These are phyloP conservation scores for Halichoeres trimaculatus DNA, from an alignment of 2,113 vertebrate genomes.

Conservation along the genomic window DNA sequence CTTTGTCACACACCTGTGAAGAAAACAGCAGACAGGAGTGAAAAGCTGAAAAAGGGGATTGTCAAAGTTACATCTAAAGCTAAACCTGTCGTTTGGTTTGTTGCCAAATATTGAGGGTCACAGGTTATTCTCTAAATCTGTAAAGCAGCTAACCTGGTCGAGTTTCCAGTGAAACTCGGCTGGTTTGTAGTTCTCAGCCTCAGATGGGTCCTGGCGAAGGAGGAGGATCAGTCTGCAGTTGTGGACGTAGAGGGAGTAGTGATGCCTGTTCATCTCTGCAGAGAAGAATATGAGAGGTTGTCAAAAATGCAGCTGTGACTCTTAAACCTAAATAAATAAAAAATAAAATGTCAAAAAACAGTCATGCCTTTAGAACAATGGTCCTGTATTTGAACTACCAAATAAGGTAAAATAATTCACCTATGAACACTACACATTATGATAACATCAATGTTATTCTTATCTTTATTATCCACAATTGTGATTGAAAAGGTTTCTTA, in stretches of 20 bases:
- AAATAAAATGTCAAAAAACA: no score
- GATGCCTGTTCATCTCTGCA: conserved; percentile 96
- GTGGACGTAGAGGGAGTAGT: conserved; percentile 92
- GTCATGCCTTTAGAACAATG: no score
- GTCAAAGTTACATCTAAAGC: no score
- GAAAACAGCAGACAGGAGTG: not conserved
- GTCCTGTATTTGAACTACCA: not conserved
- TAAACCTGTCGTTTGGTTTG: no score
- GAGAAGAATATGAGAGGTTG: conserved; percentile 15
- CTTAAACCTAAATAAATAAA: not conserved
- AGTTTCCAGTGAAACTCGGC: conserved; percentile 99
- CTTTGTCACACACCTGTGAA: conserved; percentile 93
- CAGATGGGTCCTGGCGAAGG: conserved; percentile 91
- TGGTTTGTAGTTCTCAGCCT: conserved; percentile 90
- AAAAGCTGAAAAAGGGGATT: not conserved
- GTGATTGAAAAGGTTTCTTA: not conserved
- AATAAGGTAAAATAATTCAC: not conserved
- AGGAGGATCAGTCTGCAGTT: conserved; percentile 94
- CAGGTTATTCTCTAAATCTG: not conserved
- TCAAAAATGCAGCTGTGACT: not conserved
- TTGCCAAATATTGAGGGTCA: not conserved
- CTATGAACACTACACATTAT: not conserved
- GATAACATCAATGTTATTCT: not conserved
- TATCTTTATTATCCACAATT: conserved; percentile 1
- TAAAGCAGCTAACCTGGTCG: conserved; percentile 85